phyloP scores from a whole-genome alignment of 2,797 vertebrate genomes.

The Acipenser transmontanus region DNA sequence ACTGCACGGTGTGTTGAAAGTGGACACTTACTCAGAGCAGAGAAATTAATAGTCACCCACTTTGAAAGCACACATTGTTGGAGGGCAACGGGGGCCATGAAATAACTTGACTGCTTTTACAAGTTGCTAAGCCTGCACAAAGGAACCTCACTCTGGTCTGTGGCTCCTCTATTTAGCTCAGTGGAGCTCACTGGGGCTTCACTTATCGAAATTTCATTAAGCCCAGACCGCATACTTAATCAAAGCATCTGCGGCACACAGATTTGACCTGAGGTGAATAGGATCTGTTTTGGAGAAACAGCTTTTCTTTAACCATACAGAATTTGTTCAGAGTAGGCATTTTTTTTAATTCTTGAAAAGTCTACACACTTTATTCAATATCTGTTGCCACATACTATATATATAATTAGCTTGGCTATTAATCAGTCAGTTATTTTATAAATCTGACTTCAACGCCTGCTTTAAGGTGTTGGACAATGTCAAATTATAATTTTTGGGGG shows the following conservation, averaged over 20 bases:
- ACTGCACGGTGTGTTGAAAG: background rate
- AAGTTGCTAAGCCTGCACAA: constrained; percentile 38
- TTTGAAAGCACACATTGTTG: constrained; percentile 8
- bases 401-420: no score
- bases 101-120: constrained; percentile 32
- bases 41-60: constrained; percentile 14
- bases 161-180: constrained; percentile 45
- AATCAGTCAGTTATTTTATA: no score
- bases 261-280: constrained; percentile 50
- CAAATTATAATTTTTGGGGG: no score
- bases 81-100: constrained; percentile 3
- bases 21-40: constrained; percentile 4
- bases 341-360: no score
- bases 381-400: no score
- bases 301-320: constrained; percentile 60
- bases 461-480: no score
- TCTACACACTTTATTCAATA: no score
- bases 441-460: no score
- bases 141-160: constrained; percentile 40
- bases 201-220: constrained; percentile 24
- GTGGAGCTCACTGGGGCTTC: constrained; percentile 28
- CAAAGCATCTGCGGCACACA: constrained; percentile 14
- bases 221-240: constrained; percentile 24
- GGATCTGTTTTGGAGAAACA: constrained; percentile 49
- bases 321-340: constrained; percentile 37